A percentile compares a stretch with the other conserved stretches of the same genome.
These are phyloP conservation scores for Vimba vimba DNA, from an alignment of 2,113 vertebrate species.

Conservation along the genomic window DNA sequence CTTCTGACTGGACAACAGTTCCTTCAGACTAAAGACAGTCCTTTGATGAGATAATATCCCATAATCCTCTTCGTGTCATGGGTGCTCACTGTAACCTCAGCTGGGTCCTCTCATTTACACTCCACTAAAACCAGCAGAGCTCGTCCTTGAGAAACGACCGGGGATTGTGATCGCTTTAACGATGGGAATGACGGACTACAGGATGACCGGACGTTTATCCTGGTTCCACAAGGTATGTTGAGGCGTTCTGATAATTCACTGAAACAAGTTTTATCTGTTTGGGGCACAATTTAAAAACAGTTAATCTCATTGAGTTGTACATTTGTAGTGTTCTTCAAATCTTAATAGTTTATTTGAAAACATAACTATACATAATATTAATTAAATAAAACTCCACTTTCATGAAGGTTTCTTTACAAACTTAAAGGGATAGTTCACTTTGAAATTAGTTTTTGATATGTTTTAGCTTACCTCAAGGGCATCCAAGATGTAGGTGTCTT, in stretches of 20 bases:
- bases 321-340: neutral
- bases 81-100: conserved; percentile 43
- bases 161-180: conserved; percentile 46
- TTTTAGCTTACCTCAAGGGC: no score
- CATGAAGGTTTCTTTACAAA: neutral
- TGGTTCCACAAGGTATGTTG: neutral
- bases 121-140: conserved; percentile 23
- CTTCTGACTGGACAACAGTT: conserved; percentile 52
- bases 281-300: neutral
- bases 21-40: conserved; percentile 63
- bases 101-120: conserved; percentile 50
- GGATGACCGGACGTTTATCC: neutral
- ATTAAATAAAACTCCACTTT: neutral
- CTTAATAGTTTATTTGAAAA: neutral
- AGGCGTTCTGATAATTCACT: neutral
- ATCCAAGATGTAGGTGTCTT: no score
- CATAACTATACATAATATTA: no score
- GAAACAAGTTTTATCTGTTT: neutral
- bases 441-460: no score
- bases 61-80: conserved; percentile 67
- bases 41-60: conserved; percentile 70
- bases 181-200: conserved; percentile 68
- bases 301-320: no score
- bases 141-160: conserved; percentile 46
- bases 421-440: no score